Evolutionary conservation across 2,888 invertebrate species (phyloP).

Genomic region (Lasioglossum zephyrum): DNA sequence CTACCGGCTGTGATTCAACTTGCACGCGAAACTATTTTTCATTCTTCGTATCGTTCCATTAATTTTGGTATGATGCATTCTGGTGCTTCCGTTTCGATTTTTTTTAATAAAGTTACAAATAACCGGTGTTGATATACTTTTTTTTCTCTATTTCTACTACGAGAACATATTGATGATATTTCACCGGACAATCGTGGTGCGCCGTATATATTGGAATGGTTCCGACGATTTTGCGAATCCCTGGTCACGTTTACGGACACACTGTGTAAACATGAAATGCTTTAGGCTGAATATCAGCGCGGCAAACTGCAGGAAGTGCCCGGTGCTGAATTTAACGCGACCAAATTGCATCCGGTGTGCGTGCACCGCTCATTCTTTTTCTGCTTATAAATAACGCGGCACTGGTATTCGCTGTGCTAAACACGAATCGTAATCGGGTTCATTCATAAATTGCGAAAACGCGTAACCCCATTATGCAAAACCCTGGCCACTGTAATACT

Average conservation of each 20-base stretch:
- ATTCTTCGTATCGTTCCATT: background rate
- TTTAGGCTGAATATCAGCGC: constrained; percentile 41
- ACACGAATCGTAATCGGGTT: constrained; percentile 12
- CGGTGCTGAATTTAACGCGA: constrained; percentile 59
- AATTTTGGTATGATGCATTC: background rate
- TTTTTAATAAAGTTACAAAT: background rate
- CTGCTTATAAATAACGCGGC: constrained; percentile 56
- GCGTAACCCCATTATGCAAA: constrained; percentile 13
- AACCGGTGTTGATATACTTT: background rate
- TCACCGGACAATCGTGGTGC: background rate
- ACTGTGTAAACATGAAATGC: constrained; percentile 20
- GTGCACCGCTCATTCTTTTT: constrained; percentile 47
- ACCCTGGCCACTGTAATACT: background rate
- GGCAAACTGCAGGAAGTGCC: constrained; percentile 56
- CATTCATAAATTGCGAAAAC: constrained; percentile 37
- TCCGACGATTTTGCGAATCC: background rate
- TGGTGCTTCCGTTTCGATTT: background rate
- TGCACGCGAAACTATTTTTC: background rate
- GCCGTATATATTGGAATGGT: background rate
- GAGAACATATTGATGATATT: background rate
- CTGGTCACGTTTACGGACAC: background rate
- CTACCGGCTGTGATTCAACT: too few relatives aligned
- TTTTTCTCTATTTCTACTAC: background rate
- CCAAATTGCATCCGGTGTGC: constrained; percentile 65
- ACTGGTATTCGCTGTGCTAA: background rate